Evolutionary conservation across 2,888 invertebrate genomes (phyloP).

Genomic region (Stenchaetothrips biformis): DNA sequence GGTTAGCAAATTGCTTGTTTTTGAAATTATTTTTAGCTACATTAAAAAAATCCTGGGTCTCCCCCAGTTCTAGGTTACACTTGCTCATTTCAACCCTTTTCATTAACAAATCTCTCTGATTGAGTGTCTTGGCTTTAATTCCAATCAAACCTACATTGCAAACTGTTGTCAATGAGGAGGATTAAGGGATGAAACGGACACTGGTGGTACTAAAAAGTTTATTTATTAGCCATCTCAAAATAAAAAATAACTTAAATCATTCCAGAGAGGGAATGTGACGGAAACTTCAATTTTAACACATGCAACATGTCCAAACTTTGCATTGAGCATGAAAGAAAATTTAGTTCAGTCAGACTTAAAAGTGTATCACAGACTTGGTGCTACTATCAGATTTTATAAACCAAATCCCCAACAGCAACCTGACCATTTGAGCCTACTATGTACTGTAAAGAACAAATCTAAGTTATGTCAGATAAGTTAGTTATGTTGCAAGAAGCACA

Average conservation of each 20-base stretch:
- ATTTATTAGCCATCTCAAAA: constrained; percentile 13
- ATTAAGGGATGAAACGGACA: neutral
- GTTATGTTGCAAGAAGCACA: too few species aligned
- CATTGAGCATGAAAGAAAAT: constrained; percentile 17
- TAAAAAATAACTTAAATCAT: neutral
- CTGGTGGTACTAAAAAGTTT: neutral
- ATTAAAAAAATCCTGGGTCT: neutral
- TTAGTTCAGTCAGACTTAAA: constrained; percentile 15
- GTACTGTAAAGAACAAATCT: too few species aligned
- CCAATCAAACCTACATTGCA: too few species aligned
- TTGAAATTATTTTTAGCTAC: neutral
- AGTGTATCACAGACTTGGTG: constrained; percentile 23
- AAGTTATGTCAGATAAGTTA: too few species aligned
- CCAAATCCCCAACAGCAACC: constrained; percentile 10
- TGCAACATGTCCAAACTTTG: neutral
- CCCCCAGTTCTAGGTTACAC: neutral
- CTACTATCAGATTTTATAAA: constrained; percentile 14
- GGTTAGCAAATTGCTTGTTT: neutral
- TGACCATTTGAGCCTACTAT: neutral
- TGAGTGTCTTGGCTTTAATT: too few species aligned
- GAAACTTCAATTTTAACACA: neutral
- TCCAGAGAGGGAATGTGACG: neutral
- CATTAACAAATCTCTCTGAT: too few species aligned
- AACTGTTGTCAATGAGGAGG: neutral
- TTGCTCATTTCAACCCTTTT: too few species aligned